These are phyloP conservation scores for Sardina pilchardus DNA, from an alignment of 2,113 vertebrate genomes.

Conservation along the genomic window DNA sequence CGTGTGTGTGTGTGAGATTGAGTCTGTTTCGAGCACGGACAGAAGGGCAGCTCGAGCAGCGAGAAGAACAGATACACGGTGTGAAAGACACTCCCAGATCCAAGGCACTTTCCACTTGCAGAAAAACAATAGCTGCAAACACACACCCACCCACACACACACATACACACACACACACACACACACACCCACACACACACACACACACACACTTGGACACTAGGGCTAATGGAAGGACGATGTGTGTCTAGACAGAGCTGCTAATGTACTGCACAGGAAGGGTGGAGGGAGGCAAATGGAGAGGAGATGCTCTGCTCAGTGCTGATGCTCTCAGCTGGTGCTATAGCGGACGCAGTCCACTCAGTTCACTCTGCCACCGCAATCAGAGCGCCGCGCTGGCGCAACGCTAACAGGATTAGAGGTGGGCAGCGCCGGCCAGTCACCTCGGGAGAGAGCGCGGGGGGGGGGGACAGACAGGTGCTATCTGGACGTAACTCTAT, in stretches of 20 bases:
- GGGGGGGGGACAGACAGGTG: not conserved
- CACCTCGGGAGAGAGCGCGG: not conserved
- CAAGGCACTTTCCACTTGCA: not conserved
- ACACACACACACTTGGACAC: not conserved
- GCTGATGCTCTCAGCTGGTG: not conserved
- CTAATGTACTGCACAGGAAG: not conserved
- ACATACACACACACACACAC: not conserved
- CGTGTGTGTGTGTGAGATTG: not conserved
- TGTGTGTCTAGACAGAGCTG: not conserved
- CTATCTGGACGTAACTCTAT: not conserved
- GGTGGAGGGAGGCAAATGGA: not conserved
- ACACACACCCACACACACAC: not conserved
- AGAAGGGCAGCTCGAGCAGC: not conserved
- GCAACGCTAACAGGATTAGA: not conserved
- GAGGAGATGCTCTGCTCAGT: not conserved
- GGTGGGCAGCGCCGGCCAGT: not conserved
- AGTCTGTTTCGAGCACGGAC: not conserved
- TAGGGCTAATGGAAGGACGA: conserved; percentile 32
- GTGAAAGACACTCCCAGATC: not conserved
- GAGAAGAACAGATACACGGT: not conserved
- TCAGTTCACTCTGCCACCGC: not conserved
- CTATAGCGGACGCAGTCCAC: not conserved
- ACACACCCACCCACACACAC: too few relatives aligned
- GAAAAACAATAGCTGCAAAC: not conserved
- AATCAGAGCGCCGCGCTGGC: not conserved